A percentile compares a stretch with the other conserved stretches of the same genome.
Evolutionary conservation across 2,797 vertebrate species (phyloP).

Genomic region (Pangasius sanitwongsei): DNA sequence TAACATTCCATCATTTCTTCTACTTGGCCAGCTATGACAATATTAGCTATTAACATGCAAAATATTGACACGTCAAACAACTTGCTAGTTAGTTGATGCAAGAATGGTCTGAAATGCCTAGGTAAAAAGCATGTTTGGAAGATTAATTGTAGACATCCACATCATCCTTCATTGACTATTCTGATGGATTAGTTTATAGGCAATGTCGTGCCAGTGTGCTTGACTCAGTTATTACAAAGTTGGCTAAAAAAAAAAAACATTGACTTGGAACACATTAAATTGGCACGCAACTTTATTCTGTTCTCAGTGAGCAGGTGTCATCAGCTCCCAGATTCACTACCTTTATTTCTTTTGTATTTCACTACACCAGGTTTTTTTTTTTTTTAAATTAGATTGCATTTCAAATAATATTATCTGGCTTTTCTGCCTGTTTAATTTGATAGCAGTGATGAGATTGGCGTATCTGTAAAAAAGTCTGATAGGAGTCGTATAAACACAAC

Average conservation of each 20-base stretch:
- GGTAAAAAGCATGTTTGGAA: background rate
- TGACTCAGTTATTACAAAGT: background rate
- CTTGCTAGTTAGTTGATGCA: background rate
- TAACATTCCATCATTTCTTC: background rate
- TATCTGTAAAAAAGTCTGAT: slow-evolving; percentile 3
- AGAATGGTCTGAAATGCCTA: background rate
- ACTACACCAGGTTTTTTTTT: background rate
- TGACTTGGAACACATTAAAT: background rate
- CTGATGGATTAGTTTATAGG: no score
- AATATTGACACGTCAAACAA: background rate
- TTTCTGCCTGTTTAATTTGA: background rate
- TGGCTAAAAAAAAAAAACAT: background rate
- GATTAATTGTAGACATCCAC: background rate
- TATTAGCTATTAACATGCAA: background rate
- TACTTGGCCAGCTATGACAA: background rate
- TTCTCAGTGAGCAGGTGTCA: background rate
- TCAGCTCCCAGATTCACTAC: background rate
- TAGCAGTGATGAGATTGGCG: background rate
- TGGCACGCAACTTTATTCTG: background rate
- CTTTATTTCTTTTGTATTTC: background rate
- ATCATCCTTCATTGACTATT: background rate
- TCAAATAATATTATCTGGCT: slow-evolving; percentile 4
- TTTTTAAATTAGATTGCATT: background rate
- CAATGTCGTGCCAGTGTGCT: background rate
- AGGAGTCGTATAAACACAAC: background rate